Base-by-base conservation (phyloP, 92 coral and sea anemone species). In the Virgularia gustaviana region DNA sequence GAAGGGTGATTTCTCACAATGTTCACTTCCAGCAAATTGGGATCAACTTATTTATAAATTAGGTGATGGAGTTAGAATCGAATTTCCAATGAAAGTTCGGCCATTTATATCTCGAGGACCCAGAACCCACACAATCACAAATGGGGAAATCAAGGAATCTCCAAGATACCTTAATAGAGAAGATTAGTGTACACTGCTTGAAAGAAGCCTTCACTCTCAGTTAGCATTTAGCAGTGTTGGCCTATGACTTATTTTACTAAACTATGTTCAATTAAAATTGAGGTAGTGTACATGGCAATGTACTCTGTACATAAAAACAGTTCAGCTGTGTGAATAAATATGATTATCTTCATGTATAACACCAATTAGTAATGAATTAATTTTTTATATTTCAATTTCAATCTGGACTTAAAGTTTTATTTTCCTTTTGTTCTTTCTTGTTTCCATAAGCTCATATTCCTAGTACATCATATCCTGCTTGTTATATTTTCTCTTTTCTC, bases 41-140 rank as follows among this genome's bases (percentile, higher is more conserved):
- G 70, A 62, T 49, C 47, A 62, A 22, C 33, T 64, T n/a, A 33
- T 64, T 6, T 52, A 64, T 36, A 37, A 10, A 24, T 42, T 64
- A 64, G n/a, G n/a, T n/a, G n/a, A n/a, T n/a, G 71, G 71, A 15
- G 71, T 64, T 9, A 36, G 30, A 24, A 54, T 64, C 33, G 42
- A 33, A 5, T 64, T 38, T 39, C 55, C 71, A 39, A 64, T 64
- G 27, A 64, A 39, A 27, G 33, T 34, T 38, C 9, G 35, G 53
- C 33, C 43, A 2, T 38, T 64, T 45, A 36, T 64, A 2, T 64
- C 71, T 16, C 12, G 43, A 64, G 43, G 71, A 32, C 42, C 51
- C 24, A 64, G 30, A 41, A 64, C 44, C n/a, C 52, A 64, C 45
- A 1, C 54, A 1, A 19, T 18, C 18, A 38, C 42, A 2, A 34